Conservation (phyloP, 1,140 invertebrate species). For the Diabrotica virgifera region DNA sequence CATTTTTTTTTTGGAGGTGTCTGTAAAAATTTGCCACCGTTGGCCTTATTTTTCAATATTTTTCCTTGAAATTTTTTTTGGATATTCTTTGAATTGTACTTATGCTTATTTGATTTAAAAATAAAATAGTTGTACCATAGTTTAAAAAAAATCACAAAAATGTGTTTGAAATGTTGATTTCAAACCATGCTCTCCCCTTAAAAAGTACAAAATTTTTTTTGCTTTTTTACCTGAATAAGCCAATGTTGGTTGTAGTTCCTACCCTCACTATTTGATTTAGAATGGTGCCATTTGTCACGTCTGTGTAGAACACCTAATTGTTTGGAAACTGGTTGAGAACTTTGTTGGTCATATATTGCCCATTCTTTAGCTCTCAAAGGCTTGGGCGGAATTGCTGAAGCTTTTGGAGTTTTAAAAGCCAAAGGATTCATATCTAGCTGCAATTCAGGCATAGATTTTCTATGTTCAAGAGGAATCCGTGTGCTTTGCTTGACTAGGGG, state of each 20-base stretch:
- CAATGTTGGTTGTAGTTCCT: slow-evolving; percentile 78
- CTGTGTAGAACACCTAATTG: slow-evolving; percentile 73
- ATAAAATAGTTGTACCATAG: too few species aligned
- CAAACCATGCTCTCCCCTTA: too few species aligned
- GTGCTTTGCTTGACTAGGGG: slow-evolving; percentile 16
- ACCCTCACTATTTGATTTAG: slow-evolving; percentile 63
- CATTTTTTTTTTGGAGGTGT: too few species aligned
- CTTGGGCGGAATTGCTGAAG: slow-evolving; percentile 40
- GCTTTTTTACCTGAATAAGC: slow-evolving; percentile 75
- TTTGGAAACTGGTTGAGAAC: slow-evolving; percentile 68
- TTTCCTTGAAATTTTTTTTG: too few species aligned
- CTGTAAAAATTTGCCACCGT: too few species aligned
- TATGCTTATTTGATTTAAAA: too few species aligned
- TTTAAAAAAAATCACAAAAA: too few species aligned
- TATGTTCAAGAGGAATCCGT: slow-evolving; percentile 41
- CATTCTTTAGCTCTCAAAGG: slow-evolving; percentile 34
- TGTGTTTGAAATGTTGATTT: too few species aligned
- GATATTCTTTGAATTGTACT: too few species aligned
- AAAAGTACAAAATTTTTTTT: too few species aligned
- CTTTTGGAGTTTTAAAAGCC: slow-evolving; percentile 53
- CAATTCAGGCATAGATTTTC: slow-evolving; percentile 55
- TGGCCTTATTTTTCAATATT: too few species aligned
- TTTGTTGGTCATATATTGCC: slow-evolving; percentile 18
- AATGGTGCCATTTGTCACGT: slow-evolving; percentile 72
- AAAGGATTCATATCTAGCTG: slow-evolving; percentile 46